Percentiles rank a stretch among this genome's conserved stretches.
phyloP scores from a whole-genome alignment of 1,140 invertebrate species.

The Dinothrombium tinctorium region DNA sequence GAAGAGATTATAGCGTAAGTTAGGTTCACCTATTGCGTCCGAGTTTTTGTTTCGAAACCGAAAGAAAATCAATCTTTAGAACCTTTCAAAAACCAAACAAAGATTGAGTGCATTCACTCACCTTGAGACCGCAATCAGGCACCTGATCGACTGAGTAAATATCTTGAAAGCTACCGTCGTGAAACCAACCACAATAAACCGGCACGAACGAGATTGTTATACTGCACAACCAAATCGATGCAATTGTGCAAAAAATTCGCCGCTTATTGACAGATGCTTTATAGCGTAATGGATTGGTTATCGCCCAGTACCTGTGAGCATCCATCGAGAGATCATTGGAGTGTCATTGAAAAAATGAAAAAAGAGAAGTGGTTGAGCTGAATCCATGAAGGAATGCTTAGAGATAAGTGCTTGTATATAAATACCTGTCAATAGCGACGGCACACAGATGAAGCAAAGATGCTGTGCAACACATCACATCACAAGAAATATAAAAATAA shows the following conservation, averaged over 20 bases:
- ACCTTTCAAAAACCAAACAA: background rate
- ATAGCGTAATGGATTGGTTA: slow-evolving; percentile 69
- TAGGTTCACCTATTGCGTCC: slow-evolving; percentile 35
- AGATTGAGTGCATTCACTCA: background rate
- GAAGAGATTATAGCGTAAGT: slow-evolving; percentile 47
- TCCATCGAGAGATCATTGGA: background rate
- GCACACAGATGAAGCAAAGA: slow-evolving; percentile 77
- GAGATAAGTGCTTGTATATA: background rate
- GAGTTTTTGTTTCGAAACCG: background rate
- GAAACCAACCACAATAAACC: slow-evolving; percentile 60
- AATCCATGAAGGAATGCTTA: background rate
- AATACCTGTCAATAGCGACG: slow-evolving; percentile 58
- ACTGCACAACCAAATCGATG: slow-evolving; percentile 65
- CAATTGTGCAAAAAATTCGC: slow-evolving; percentile 57
- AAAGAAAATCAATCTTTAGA: background rate
- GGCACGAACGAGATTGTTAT: slow-evolving; percentile 69
- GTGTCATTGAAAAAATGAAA: background rate
- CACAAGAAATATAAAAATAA: slow-evolving; percentile 19
- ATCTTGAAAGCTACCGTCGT: slow-evolving; percentile 24
- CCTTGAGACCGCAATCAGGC: slow-evolving; percentile 9
- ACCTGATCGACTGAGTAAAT: slow-evolving; percentile 20
- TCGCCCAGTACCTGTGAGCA: slow-evolving; percentile 34
- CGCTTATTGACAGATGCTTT: slow-evolving; percentile 58
- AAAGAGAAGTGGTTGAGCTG: background rate
- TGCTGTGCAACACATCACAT: slow-evolving; percentile 37